A percentile compares a stretch with the other conserved stretches of the same genome.
phyloP scores from a whole-genome alignment of 92 coral and sea anemone species.

The Chrysogorgia sp. region DNA sequence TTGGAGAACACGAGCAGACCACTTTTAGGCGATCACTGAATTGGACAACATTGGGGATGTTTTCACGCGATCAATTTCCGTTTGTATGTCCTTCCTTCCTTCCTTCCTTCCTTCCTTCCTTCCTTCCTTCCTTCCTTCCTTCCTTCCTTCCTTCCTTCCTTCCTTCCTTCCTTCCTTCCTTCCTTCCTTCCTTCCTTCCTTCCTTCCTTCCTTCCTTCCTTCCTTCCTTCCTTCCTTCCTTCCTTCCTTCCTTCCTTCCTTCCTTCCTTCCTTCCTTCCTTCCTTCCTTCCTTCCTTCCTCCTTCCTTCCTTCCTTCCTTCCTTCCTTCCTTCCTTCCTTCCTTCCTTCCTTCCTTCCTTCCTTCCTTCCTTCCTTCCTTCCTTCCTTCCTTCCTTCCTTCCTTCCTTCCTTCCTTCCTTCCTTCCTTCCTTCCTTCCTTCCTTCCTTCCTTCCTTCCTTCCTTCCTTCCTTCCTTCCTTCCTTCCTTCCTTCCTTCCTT shows the following conservation, averaged over 20 bases:
- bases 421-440: neutral
- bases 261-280: neutral
- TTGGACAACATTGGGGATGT: constrained; percentile 86
- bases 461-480: neutral
- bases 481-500: neutral
- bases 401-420: neutral
- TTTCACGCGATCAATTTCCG: constrained; percentile 98
- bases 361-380: neutral
- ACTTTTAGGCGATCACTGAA: constrained; percentile 73
- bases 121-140: too few relatives aligned
- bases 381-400: neutral
- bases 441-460: neutral
- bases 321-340: neutral
- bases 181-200: too few relatives aligned
- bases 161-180: neutral
- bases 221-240: constrained; percentile 2
- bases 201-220: too few relatives aligned
- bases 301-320: neutral
- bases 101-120: too few relatives aligned
- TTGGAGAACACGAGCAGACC: constrained; percentile 93
- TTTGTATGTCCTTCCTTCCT: constrained; percentile 69
- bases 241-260: neutral
- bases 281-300: neutral
- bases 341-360: neutral
- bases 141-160: constrained; percentile 2